Conservation (phyloP, 1,140 invertebrate species). For the Drosophila nebulosa region DNA sequence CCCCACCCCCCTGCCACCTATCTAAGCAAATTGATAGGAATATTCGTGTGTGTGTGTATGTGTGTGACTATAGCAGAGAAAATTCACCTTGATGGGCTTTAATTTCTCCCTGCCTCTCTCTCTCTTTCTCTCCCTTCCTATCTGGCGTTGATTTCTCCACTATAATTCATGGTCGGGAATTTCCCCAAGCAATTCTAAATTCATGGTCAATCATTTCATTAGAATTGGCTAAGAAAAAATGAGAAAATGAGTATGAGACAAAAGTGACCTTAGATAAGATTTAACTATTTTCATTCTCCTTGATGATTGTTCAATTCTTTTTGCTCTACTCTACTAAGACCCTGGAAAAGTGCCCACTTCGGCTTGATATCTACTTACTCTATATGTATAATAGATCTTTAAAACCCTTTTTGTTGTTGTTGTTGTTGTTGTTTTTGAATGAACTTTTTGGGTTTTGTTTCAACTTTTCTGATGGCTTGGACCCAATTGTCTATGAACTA, state of each 20-base stretch:
- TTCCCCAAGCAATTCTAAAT: neutral
- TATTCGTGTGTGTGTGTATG: no score
- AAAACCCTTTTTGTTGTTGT: neutral
- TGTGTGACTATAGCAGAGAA: neutral
- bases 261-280: no score
- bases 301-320: no score
- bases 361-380: no score
- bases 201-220: neutral
- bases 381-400: no score
- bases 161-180: neutral
- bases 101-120: neutral
- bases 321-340: neutral
- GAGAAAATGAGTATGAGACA: no score
- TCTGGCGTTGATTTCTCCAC: neutral
- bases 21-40: neutral
- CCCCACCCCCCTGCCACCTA: neutral
- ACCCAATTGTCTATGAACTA: constrained; percentile 8
- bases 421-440: neutral
- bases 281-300: no score
- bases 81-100: neutral
- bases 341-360: neutral
- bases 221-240: no score
- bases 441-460: constrained; percentile 4
- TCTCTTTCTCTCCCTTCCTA: neutral
- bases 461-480: constrained; percentile 4